phyloP scores from a whole-genome alignment of 2,113 vertebrate genomes.

The Cynocephalus volans region DNA sequence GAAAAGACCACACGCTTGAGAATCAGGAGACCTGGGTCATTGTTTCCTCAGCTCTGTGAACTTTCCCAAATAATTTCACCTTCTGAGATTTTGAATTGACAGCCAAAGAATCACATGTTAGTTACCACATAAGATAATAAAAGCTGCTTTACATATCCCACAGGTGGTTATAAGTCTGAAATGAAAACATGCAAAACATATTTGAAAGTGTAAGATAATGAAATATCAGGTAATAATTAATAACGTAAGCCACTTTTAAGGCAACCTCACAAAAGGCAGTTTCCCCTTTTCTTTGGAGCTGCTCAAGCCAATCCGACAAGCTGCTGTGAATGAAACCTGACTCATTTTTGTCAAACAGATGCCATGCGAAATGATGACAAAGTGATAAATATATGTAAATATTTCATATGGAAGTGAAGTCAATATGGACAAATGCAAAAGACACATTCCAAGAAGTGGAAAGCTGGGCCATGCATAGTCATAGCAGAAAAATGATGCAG shows the following conservation, averaged over 20 bases:
- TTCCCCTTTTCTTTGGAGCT: slow-evolving; percentile 11
- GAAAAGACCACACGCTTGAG: fast-evolving
- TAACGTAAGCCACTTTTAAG: neutral
- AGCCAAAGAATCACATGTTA: neutral
- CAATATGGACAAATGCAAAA: slow-evolving; percentile 75
- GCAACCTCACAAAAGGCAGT: neutral
- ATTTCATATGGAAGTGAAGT: slow-evolving; percentile 81
- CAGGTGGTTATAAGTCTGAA: neutral
- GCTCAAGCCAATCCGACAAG: slow-evolving; percentile 3
- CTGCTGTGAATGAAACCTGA: slow-evolving; percentile 75
- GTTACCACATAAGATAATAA: neutral
- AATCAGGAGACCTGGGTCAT: neutral
- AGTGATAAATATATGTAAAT: slow-evolving; percentile 83
- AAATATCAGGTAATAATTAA: neutral
- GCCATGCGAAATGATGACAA: slow-evolving; percentile 76
- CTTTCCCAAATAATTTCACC: slow-evolving; percentile 42
- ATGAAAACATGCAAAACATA: neutral
- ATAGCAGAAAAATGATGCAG: neutral
- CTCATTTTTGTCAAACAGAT: slow-evolving; percentile 81
- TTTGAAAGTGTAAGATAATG: neutral
- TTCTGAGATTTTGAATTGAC: neutral
- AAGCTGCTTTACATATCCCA: neutral
- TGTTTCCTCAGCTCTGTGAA: neutral
- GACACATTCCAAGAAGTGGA: slow-evolving; percentile 58
- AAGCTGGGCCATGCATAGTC: slow-evolving; percentile 9